These are phyloP conservation scores for Frankliniella fusca DNA, from an alignment of 2,888 invertebrate species.

Conservation along the genomic window DNA sequence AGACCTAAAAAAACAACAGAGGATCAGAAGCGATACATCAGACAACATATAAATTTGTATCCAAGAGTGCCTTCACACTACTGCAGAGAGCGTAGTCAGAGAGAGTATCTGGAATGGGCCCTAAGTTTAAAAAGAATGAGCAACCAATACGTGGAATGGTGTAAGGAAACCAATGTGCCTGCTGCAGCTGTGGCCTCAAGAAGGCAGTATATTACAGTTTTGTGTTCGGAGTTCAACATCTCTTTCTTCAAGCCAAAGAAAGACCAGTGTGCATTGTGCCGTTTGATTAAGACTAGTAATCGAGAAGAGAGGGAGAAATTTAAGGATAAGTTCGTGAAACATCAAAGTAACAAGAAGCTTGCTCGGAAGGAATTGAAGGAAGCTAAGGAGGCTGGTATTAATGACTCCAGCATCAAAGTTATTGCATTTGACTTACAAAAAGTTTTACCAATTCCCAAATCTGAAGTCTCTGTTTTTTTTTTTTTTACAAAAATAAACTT, in stretches of 20 bases:
- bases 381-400: conserved; percentile 36
- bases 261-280: conserved; percentile 30
- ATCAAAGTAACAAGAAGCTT: conserved; percentile 39
- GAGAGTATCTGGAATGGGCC: neutral
- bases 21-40: neutral
- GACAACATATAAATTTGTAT: neutral
- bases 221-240: neutral
- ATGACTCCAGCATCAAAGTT: conserved; percentile 35
- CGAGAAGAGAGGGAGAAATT: conserved; percentile 35
- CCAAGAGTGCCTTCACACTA: neutral
- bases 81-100: neutral
- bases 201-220: neutral
- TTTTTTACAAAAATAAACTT: conserved; percentile 40
- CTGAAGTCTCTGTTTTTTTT: conserved; percentile 39
- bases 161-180: neutral
- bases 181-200: neutral
- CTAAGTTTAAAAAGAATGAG: neutral
- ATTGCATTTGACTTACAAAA: conserved; percentile 41
- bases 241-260: neutral
- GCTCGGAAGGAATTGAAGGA: conserved; percentile 39
- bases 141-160: neutral
- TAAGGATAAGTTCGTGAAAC: conserved; percentile 36
- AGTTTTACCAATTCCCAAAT: conserved; percentile 40
- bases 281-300: conserved; percentile 35
- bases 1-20: neutral